Evolutionary conservation across 2,113 vertebrate genomes (phyloP), one percentile per base, ranked within the genome.

Genomic region (Rattus rattus): DNA sequence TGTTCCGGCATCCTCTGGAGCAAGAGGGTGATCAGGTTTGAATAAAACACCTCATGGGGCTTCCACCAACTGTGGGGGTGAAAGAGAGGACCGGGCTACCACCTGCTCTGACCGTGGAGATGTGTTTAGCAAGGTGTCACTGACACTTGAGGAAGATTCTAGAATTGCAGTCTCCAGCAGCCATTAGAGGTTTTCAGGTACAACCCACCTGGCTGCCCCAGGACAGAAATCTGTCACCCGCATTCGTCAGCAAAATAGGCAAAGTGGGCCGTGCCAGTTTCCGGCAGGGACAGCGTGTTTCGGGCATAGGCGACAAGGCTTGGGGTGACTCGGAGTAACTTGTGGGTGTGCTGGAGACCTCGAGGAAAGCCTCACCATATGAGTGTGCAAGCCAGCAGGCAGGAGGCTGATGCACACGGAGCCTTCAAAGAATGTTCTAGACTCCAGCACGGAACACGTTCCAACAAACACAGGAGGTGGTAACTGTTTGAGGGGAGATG

Each of bases 291-390:
- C 24, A 6, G 54, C 30, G 20, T 43, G 30, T 70, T 17, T 1
- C 0, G 33, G 26, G 30, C 7, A 7, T 2, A 14, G 5, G 28
- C 2, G 4, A 24, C 5, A 2, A 10, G 61, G 19, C 33, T 47
- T 36, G 0, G 0, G 1, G 14, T 11, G 43, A 52, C 11, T 13
- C 19, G 1, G 0, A 0, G 3, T 36, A 5, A 10, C 1, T 72
- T 39, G 61, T 0, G 0, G 36, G 19, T 2, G 0, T 28, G 6
- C 67, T 13, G 0, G 33, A 47, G 72, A 16, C 77, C 47, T 28
- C 0, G 0, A 22, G 16, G 8, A 17, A 4, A 1, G 12, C 33
- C 14, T 33, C 17, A 12, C 56, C 20, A 2, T 9, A 1, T 20
- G 4, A 24, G 16, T 7, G 47, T 83, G 24, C 3, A 0, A 19